Conservation (phyloP, 2,888 invertebrate genomes). For the Euspilapteryx auroguttella region DNA sequence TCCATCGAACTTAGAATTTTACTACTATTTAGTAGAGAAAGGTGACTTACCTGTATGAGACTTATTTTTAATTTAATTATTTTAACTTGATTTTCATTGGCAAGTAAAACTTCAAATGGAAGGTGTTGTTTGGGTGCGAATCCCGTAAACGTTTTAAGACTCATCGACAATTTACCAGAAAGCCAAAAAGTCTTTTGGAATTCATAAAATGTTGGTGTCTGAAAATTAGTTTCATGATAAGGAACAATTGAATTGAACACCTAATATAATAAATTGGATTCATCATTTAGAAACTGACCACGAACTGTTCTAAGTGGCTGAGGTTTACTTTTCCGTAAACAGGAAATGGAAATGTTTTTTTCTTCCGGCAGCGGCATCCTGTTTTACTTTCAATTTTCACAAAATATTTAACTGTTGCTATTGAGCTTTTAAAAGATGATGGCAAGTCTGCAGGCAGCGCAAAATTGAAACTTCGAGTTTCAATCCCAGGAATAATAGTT, state of each 20-base stretch:
- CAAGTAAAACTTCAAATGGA: constrained; percentile 27
- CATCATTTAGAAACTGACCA: constrained; percentile 16
- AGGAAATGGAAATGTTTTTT: constrained; percentile 16
- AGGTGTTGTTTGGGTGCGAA: constrained; percentile 28
- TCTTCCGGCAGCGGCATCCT: constrained; percentile 17
- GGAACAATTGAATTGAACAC: too few species aligned
- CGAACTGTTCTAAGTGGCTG: constrained; percentile 21
- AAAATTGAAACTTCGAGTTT: constrained; percentile 35
- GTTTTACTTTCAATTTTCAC: constrained; percentile 30
- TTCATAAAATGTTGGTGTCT: constrained; percentile 25
- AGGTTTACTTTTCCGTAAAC: constrained; percentile 30
- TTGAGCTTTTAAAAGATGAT: constrained; percentile 30
- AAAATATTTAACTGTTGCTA: constrained; percentile 28
- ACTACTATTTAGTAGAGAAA: too few species aligned
- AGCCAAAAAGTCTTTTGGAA: constrained; percentile 23
- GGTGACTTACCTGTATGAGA: constrained; percentile 33
- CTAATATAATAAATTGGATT: constrained; percentile 5
- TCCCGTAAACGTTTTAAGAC: constrained; percentile 28
- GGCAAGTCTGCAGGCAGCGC: constrained; percentile 32
- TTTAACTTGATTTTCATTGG: constrained; percentile 25
- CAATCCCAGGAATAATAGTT: constrained; percentile 21
- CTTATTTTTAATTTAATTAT: constrained; percentile 23
- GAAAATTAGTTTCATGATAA: constrained; percentile 8
- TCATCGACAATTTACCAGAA: constrained; percentile 17
- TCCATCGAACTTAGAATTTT: too few species aligned